Evolutionary conservation across 2,113 vertebrate genomes (phyloP).

Genomic region (Ptilorrhoa leucosticta): DNA sequence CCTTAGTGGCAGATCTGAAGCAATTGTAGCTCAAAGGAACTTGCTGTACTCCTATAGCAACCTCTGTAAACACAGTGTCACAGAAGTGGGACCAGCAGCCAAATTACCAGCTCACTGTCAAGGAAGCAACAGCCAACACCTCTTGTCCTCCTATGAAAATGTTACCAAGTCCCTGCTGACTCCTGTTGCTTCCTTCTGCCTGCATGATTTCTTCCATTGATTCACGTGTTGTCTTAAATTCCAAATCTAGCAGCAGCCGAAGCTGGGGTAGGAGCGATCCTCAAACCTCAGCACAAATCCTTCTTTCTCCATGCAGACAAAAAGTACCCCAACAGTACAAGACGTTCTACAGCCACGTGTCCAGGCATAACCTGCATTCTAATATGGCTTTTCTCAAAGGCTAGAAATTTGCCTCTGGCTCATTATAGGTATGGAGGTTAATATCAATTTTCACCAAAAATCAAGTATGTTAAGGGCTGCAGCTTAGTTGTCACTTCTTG

Average conservation of each 20-base stretch:
- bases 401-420: neutral
- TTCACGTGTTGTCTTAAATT: neutral
- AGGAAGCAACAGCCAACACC: neutral
- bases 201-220: conserved; percentile 14
- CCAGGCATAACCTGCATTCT: neutral
- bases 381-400: neutral
- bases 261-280: neutral
- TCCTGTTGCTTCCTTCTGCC: neutral
- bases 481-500: neutral
- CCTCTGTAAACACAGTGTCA: conserved; percentile 1
- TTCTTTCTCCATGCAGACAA: neutral
- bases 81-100: neutral
- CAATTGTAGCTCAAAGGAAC: neutral
- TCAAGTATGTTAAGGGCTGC: neutral
- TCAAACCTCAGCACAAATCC: neutral
- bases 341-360: neutral
- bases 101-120: neutral
- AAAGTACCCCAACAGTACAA: neutral
- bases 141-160: conserved; percentile 13
- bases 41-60: conserved; percentile 16
- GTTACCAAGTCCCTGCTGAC: neutral
- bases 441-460: neutral
- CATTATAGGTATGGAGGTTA: neutral
- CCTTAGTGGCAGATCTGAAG: neutral
- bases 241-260: neutral